Evolutionary conservation across 2,113 vertebrate genomes (phyloP), one percentile per base, ranked within the genome.

Genomic region (Sinocyclocheilus anshuiensis): DNA sequence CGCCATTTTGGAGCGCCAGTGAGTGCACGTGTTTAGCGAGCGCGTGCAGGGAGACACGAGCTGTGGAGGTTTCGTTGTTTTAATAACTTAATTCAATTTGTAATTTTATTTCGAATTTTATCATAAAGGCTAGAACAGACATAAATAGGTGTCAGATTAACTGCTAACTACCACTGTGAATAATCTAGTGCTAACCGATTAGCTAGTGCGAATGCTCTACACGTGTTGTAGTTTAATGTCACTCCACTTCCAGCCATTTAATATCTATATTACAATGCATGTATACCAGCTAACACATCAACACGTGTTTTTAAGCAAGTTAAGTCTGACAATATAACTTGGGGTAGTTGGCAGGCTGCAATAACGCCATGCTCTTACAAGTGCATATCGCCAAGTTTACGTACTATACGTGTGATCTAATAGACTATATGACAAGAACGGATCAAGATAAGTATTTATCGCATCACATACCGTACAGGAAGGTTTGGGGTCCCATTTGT

Each of bases 401-500:
- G 86, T 50, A 39, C 24, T 0, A 61, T 33, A 45, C 36, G 22
- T 11, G 20, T 15, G 22, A 24, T 29, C 12, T 63, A 2, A 82
- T 15, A 61, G 6, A 29, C 6, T 33, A 3, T 6, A 4, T 50
- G 5, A 72, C 50, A 36, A 10, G 10, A 50, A 11, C 3, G 2
- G 6, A 39, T 26, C 4, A 24, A 63, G 0, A n/a, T 2, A 39
- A 16, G 6, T 50, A 24, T 24, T 1, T 6, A 57, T 11, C 33
- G 4, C 22, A 42, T n/a, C 16, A 16, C 42, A 80, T 94, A 98
- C 97, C 97, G 89, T 98, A 98, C 9, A 98, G 95, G 20, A 97
- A 98, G 13, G 96, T 97, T 91, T 98, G 97, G 0, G 97, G 97
- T 2, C 96, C 93, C 91, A 97, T 93, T 4, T 94, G 93, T 83